Percentiles rank a stretch among this genome's conserved stretches.
Conservation (phyloP, 2,113 vertebrate genomes). For the Parus major region DNA sequence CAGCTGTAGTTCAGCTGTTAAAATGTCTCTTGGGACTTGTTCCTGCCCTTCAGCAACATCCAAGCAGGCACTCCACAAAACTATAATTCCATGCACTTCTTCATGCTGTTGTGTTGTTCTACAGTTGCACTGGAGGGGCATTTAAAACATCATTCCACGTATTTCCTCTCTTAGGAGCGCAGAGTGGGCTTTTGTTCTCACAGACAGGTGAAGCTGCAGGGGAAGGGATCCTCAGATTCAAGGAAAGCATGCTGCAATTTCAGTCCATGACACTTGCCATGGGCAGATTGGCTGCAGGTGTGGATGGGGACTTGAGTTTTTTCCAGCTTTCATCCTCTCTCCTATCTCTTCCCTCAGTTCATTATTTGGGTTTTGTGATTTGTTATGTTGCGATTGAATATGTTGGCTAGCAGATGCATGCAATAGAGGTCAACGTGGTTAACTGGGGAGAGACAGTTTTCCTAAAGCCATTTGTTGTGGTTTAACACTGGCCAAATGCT, state of each 20-base stretch:
- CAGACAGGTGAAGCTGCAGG: not conserved
- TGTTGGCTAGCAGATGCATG: rapidly evolving
- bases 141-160: not conserved
- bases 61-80: not conserved
- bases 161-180: not conserved
- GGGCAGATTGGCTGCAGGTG: not conserved
- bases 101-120: not conserved
- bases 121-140: not conserved
- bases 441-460: not conserved
- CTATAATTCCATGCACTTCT: not conserved
- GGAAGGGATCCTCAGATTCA: not conserved
- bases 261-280: not conserved
- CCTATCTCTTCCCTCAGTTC: not conserved
- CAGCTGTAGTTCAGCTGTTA: not conserved
- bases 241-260: not conserved
- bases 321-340: not conserved
- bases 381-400: not conserved
- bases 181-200: not conserved
- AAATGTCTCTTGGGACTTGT: not conserved
- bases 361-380: not conserved
- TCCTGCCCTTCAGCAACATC: not conserved
- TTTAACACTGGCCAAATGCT: not conserved
- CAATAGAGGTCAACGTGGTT: not conserved
- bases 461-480: not conserved
- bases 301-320: not conserved